Evolutionary conservation across 2,797 vertebrate species (phyloP).

Genomic region (Gobio occitaniae): DNA sequence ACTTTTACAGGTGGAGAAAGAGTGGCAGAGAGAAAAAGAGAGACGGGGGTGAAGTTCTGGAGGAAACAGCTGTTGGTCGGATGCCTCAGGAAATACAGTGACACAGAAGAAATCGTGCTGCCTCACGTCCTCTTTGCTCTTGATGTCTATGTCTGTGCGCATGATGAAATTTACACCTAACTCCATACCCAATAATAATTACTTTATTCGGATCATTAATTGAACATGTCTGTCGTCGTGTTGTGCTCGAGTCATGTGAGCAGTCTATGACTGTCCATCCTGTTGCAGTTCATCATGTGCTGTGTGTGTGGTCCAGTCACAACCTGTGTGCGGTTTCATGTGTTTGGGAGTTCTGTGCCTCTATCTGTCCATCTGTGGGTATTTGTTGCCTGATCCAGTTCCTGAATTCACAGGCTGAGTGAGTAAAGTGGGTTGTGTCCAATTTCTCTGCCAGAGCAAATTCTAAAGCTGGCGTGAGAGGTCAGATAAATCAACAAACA

Average conservation of each 20-base stretch:
- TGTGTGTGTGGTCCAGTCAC: not conserved
- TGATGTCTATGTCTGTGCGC: constrained; percentile 14
- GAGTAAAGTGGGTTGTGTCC: not conserved
- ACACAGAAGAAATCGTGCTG: constrained; percentile 21
- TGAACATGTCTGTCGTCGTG: not conserved
- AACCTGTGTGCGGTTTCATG: not conserved
- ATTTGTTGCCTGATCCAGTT: not conserved
- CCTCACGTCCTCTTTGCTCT: constrained; percentile 8
- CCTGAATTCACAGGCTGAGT: not conserved
- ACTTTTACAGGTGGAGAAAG: constrained; percentile 29
- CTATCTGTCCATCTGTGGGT: constrained; percentile 18
- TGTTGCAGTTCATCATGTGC: not conserved
- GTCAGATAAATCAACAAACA: constrained; percentile 18
- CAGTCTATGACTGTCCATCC: not conserved
- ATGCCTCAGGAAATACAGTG: constrained; percentile 42
- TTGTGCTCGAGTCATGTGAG: not conserved
- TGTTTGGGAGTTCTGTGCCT: not conserved
- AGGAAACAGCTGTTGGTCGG: constrained; percentile 56
- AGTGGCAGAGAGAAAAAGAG: constrained; percentile 18
- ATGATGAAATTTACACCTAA: not conserved
- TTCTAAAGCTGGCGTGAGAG: not conserved
- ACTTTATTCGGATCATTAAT: not conserved
- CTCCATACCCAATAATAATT: not conserved
- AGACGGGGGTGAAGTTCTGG: constrained; percentile 48
- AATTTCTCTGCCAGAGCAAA: constrained; percentile 8